phyloP scores from a whole-genome alignment of 1,140 invertebrate species.

The Zaprionus lachaisei region DNA sequence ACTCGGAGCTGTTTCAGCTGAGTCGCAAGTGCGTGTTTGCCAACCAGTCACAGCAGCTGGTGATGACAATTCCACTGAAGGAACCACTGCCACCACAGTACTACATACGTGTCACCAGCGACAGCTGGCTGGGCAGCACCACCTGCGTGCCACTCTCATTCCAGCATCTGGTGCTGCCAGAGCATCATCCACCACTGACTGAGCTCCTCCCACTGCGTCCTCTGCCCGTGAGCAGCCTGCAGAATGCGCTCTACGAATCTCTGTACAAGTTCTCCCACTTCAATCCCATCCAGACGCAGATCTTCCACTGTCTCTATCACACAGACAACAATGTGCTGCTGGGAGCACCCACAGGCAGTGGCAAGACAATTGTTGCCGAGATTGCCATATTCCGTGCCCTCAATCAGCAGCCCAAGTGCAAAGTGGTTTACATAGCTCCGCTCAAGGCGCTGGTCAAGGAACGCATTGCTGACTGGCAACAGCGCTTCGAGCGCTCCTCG shows the following conservation, averaged over 20 bases:
- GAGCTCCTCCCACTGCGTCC: constrained; percentile 96
- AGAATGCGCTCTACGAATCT: constrained; percentile 90
- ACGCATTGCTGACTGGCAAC: constrained; percentile 97
- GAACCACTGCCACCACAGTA: constrained; percentile 97
- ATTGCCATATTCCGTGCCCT: constrained; percentile 98
- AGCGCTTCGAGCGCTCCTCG: constrained; percentile 90
- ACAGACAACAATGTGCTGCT: constrained; percentile 97
- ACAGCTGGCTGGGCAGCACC: constrained; percentile 95
- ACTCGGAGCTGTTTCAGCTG: constrained; percentile 96
- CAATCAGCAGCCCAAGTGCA: constrained; percentile 91
- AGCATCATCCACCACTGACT: constrained; percentile 96
- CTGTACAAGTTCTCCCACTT: constrained; percentile 98
- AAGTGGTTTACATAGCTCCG: constrained; percentile 99
- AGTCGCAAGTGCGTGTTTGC: constrained; percentile 92
- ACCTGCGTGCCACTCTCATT: constrained; percentile 92
- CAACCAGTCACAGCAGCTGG: constrained; percentile 91
- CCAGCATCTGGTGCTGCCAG: constrained; percentile 95
- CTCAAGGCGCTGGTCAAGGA: constrained; percentile 99
- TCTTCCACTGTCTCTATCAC: constrained; percentile 98
- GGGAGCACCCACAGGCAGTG: constrained; percentile 99
- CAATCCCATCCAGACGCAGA: constrained; percentile 99
- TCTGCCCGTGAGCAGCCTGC: constrained; percentile 92
- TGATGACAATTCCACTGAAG: constrained; percentile 97
- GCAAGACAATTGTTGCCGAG: constrained; percentile 99
- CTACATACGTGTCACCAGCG: constrained; percentile 93